These are phyloP conservation scores for Palythoa grandiflora DNA, from an alignment of 92 coral and sea anemone genomes.

Conservation along the genomic window DNA sequence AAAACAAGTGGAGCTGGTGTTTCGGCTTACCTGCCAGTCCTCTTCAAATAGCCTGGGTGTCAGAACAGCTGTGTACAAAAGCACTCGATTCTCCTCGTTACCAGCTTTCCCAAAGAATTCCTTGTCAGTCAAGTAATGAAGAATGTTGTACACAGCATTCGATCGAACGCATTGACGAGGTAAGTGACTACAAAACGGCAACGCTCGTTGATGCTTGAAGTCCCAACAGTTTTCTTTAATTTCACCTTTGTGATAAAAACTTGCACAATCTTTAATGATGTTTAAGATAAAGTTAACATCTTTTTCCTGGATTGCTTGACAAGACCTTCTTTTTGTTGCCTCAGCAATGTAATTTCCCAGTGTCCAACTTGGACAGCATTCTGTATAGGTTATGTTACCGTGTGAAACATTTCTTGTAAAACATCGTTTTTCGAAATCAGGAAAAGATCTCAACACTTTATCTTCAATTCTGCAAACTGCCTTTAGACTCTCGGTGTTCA, in stretches of 20 bases:
- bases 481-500: constrained; percentile 75
- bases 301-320: constrained; percentile 67
- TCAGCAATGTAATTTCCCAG: constrained; percentile 91
- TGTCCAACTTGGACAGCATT: constrained; percentile 97
- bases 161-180: constrained; percentile 74
- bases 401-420: constrained; percentile 70
- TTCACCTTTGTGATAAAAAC: constrained; percentile 68
- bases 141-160: constrained; percentile 89
- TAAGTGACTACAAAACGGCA: constrained; percentile 68
- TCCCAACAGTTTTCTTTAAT: constrained; percentile 94
- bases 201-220: constrained; percentile 51
- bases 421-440: constrained; percentile 68
- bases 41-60: constrained; percentile 68
- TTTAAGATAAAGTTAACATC: constrained; percentile 59
- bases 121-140: constrained; percentile 91
- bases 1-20: no score
- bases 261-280: constrained; percentile 71
- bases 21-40: constrained; percentile 31
- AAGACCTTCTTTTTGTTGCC: constrained; percentile 62
- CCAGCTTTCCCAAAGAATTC: constrained; percentile 63
- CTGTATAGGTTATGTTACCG: constrained; percentile 14
- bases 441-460: constrained; percentile 72
- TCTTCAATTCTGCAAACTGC: constrained; percentile 93
- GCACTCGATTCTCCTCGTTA: constrained; percentile 28
- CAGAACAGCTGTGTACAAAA: constrained; percentile 77